Evolutionary conservation across 2,888 invertebrate species (phyloP).

Genomic region (Epiblema foenella): DNA sequence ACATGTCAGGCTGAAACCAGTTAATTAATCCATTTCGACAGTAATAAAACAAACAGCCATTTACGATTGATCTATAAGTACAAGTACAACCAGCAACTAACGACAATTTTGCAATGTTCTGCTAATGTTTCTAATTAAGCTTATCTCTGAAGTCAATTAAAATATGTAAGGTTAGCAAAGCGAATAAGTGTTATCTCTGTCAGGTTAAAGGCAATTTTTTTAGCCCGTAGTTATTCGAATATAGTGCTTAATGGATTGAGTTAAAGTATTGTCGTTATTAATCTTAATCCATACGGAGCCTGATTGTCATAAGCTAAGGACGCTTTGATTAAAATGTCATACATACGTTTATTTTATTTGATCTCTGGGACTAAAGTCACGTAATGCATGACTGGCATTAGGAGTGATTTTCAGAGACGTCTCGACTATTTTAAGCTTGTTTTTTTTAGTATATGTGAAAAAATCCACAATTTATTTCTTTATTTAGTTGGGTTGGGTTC

Average conservation of each 20-base stretch:
- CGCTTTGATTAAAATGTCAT: not conserved
- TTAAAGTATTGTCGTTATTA: constrained; percentile 1
- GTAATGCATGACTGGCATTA: too few species aligned
- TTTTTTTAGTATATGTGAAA: too few species aligned
- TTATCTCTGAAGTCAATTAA: constrained; percentile 36
- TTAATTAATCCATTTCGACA: constrained; percentile 26
- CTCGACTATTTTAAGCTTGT: too few species aligned
- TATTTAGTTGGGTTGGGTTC: too few species aligned
- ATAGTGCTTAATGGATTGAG: not conserved
- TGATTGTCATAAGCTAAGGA: not conserved
- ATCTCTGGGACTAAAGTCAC: too few species aligned
- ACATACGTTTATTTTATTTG: not conserved
- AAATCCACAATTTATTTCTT: too few species aligned
- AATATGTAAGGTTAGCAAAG: constrained; percentile 21
- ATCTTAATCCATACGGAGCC: not conserved
- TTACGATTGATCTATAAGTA: constrained; percentile 15
- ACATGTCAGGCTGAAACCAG: constrained; percentile 28
- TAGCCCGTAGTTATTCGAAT: not conserved
- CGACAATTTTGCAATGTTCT: constrained; percentile 35
- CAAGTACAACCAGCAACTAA: constrained; percentile 1
- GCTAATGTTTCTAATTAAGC: constrained; percentile 33
- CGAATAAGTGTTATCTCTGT: too few species aligned
- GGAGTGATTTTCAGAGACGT: too few species aligned
- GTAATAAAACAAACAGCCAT: constrained; percentile 35
- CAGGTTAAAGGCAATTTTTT: not conserved